Evolutionary conservation across 2,888 invertebrate species (phyloP), one percentile per base, ranked within the genome.

Genomic region (Ceriagrion tenellum): DNA sequence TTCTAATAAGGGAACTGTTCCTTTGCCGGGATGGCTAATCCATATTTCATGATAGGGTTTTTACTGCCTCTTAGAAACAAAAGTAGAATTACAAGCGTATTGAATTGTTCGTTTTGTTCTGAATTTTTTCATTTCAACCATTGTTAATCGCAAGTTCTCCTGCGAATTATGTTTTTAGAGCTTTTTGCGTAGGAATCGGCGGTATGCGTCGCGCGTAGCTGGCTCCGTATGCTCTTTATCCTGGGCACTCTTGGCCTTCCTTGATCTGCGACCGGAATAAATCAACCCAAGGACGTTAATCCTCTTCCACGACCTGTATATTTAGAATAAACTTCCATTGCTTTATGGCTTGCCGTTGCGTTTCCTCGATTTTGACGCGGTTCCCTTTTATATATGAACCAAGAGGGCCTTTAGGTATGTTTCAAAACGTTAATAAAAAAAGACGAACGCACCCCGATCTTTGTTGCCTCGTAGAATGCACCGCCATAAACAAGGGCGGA

Each of bases 401-500:
- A 23, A 47, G 12, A 47, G 47, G 30, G 69, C 69, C n/a, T 47
- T 93, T 63, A 59, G 59, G 59, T 93, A 3, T 26, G 23, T 69
- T 30, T 91, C 35, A 26, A 59, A 59, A 59, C 13, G 59, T 10
- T 10, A 59, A 59, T 59, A 59, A 59, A 59, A 47, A 23, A 89
- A 89, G 18, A 13, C 13, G 59, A 20, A 2, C 4, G 13, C 89
- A 26, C 20, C 89, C 26, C 89, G 89, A 16, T 47, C 89, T 89
- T 89, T 89, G 26, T 47, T 89, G 55, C 26, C 26, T 55, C 23
- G 55, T 4, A 55, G 93, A 40, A 26, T 93, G 63, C 69, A 35
- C 26, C n/a, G 63, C 74, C 93, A 93, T 93, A 74, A 93, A 93
- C 93, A 63, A 74, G 93, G 47, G 93, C 2, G 47, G 26, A n/a